These are phyloP conservation scores for Dipodomys merriami DNA, from an alignment of 2,113 vertebrate genomes.

Conservation along the genomic window DNA sequence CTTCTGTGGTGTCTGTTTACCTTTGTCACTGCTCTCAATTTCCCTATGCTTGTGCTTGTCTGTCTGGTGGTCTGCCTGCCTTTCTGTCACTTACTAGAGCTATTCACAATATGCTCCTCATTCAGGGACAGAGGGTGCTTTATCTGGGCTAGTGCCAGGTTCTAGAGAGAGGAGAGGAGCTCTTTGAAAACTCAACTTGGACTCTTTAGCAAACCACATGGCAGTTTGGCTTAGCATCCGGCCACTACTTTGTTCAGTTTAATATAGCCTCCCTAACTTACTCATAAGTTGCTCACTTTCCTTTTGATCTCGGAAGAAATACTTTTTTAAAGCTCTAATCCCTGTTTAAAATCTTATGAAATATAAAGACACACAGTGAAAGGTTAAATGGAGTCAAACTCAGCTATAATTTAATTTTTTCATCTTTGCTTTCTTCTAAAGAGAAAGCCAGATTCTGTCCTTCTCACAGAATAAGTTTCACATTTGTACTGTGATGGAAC, in stretches of 20 bases:
- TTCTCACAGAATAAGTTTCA: constrained; percentile 5
- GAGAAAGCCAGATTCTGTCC: neutral
- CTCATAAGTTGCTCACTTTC: neutral
- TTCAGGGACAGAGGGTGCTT: neutral
- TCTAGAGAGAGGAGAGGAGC: neutral
- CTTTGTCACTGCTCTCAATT: neutral
- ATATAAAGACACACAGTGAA: neutral
- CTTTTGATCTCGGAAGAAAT: constrained; percentile 14
- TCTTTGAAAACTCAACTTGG: constrained; percentile 48
- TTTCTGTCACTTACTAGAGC: neutral
- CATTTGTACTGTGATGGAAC: neutral
- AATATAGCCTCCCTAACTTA: neutral
- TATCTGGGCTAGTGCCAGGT: constrained; percentile 4
- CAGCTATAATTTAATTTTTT: neutral
- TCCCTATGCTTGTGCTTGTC: neutral
- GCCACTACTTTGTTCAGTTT: constrained; percentile 26
- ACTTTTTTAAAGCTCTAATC: neutral
- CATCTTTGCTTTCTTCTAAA: neutral
- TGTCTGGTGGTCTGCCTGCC: neutral
- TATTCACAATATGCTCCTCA: neutral
- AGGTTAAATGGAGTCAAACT: neutral
- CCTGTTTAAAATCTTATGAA: constrained; percentile 38
- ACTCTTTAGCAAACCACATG: neutral
- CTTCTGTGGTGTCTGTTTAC: neutral
- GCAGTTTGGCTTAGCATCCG: constrained; percentile 34